Evolutionary conservation across 1,140 invertebrate species (phyloP).

Genomic region (Aphaenogaster floridana): DNA sequence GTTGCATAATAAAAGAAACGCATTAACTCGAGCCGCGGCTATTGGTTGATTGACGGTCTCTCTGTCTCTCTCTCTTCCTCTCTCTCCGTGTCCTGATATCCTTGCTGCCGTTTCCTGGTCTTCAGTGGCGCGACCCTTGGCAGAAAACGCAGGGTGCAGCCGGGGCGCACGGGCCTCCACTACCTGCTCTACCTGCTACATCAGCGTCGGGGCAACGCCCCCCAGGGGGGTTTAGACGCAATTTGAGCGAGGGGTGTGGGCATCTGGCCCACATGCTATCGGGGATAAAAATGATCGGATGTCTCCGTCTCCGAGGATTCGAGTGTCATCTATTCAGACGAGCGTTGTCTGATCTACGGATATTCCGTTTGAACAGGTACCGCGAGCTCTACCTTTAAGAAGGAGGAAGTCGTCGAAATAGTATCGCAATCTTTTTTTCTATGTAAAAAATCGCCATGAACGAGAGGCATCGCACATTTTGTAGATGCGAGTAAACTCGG

Average conservation of each 20-base stretch:
- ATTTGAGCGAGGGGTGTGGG: constrained; percentile 65
- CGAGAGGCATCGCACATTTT: constrained; percentile 1
- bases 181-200: constrained; percentile 86
- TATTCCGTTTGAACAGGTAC: constrained; percentile 63
- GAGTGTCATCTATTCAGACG: constrained; percentile 79
- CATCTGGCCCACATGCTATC: constrained; percentile 57
- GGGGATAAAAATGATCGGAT: constrained; percentile 80
- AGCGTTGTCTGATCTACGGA: constrained; percentile 47
- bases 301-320: constrained; percentile 76
- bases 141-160: constrained; percentile 61
- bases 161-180: constrained; percentile 71
- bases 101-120: constrained; percentile 10
- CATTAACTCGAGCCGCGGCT: constrained; percentile 80
- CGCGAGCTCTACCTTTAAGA: background rate
- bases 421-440: background rate
- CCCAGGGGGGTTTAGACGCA: constrained; percentile 22
- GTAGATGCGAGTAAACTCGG: background rate
- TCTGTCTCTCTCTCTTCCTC: background rate
- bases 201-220: constrained; percentile 51
- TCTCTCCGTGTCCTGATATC: constrained; percentile 18
- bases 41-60: constrained; percentile 49
- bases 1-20: constrained; percentile 84
- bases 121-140: constrained; percentile 15
- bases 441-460: constrained; percentile 20
- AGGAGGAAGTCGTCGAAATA: constrained; percentile 58